Conservation (phyloP, 30 jellyfish, hydroid and myxozoan species). For the Euphysa ruthae region DNA sequence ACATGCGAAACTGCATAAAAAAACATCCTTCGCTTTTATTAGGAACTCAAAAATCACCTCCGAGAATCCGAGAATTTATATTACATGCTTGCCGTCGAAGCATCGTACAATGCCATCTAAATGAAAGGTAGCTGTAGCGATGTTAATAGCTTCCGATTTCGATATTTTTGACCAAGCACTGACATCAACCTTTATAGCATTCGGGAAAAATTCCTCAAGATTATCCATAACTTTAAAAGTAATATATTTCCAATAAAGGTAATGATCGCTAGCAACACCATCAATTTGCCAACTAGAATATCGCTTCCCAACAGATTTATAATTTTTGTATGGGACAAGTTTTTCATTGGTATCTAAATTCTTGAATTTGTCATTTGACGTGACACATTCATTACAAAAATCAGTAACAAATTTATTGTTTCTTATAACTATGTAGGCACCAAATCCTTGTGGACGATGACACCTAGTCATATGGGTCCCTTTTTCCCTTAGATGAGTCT, state of each 20-base stretch:
- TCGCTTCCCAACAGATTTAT: not conserved
- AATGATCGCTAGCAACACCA: not conserved
- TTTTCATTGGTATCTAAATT: conserved; percentile 2
- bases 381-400: not conserved
- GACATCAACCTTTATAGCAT: not conserved
- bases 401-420: not conserved
- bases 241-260: not conserved
- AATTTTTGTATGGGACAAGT: not conserved
- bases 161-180: not conserved
- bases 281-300: conserved; percentile 6
- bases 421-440: not conserved
- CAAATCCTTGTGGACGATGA: not conserved
- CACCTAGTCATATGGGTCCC: not conserved
- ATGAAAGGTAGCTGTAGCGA: not conserved
- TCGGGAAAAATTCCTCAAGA: not conserved
- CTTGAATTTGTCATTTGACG: not conserved
- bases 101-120: not conserved
- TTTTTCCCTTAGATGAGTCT: not conserved
- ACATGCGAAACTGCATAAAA: too few relatives aligned
- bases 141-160: not conserved
- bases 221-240: not conserved
- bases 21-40: too few relatives aligned
- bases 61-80: too few relatives aligned
- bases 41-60: too few relatives aligned
- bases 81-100: too few relatives aligned